These are phyloP conservation scores for Digitonthophagus gazella DNA, from an alignment of 2,888 invertebrate genomes.

Conservation along the genomic window DNA sequence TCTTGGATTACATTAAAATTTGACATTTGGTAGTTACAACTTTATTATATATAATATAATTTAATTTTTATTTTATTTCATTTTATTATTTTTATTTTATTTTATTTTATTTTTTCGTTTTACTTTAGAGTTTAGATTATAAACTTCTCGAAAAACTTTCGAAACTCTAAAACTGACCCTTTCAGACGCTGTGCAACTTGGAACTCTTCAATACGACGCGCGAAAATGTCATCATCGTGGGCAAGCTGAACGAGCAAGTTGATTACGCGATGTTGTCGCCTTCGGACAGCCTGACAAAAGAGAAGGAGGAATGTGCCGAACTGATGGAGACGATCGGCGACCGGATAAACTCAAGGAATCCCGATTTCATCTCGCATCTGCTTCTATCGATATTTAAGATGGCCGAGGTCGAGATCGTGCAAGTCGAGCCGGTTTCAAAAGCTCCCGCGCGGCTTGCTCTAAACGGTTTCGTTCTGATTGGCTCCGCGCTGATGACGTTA, in stretches of 20 bases:
- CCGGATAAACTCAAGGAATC: conserved; percentile 81
- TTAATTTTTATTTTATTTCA: neutral
- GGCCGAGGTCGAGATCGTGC: conserved; percentile 85
- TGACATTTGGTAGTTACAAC: too few species aligned
- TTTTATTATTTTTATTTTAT: neutral
- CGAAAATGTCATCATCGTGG: conserved; percentile 85
- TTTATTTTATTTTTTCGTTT: neutral
- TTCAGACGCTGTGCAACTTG: conserved; percentile 80
- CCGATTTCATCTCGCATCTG: conserved; percentile 82
- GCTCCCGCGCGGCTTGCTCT: neutral
- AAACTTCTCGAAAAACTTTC: conserved; percentile 6
- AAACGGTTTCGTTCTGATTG: neutral
- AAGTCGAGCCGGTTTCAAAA: conserved; percentile 60
- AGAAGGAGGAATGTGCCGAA: conserved; percentile 82
- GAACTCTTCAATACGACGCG: conserved; percentile 82
- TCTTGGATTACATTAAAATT: too few species aligned
- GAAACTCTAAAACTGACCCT: conserved; percentile 32
- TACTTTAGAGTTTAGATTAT: conserved; percentile 1
- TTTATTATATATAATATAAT: neutral
- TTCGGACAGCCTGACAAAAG: conserved; percentile 65
- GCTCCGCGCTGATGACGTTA: conserved; percentile 13
- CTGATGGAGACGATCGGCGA: conserved; percentile 78
- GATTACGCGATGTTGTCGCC: conserved; percentile 63
- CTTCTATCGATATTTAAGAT: conserved; percentile 88
- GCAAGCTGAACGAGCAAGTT: conserved; percentile 67